Evolutionary conservation across 1,140 invertebrate species (phyloP), one percentile per base, ranked within the genome.

Genomic region (Atta texana): DNA sequence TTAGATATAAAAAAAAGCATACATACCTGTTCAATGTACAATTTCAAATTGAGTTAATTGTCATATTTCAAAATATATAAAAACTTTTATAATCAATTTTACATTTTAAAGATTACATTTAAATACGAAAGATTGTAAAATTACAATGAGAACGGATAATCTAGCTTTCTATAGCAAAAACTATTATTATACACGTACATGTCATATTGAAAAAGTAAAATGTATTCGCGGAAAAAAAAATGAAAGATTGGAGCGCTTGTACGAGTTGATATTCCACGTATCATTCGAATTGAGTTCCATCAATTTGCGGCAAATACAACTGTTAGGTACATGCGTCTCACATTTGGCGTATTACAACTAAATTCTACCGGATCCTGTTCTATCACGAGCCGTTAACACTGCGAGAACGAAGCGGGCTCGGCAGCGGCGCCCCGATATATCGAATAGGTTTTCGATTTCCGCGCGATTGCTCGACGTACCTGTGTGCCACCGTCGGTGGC

Each of bases 391-490:
- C 61, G 76, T 89, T 76, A 87, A 86, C 68, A 69, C 44, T 28
- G 24, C 68, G 81, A 82, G 59, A 85, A 64, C 81, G 74, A 86
- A 78, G 21, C 75, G 55, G 63, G n/a, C n/a, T 76, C 61, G 31
- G 53, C 39, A 28, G 66, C 68, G 24, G 53, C 49, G 39, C 16
- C 51, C 77, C 87, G 78, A 85, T 91, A 89, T 68, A 84, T 91
- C 80, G 76, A 90, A 90, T 81, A 91, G 90, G 63, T 89, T 90
- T 90, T 90, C 87, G 75, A 89, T 89, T 91, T 89, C 87, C 87
- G 31, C 66, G 53, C 84, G 89, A 91, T 91, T 91, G 87, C 51
- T 39, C 59, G 34, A 28, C 16, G 18, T 57, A 71, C 24, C 24
- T 39, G 85, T 59, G 75, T n/a, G n/a, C n/a, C n/a, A n/a, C n/a